Conservation (phyloP, 2,797 vertebrate species). For the Mormyrops boulengeri region DNA sequence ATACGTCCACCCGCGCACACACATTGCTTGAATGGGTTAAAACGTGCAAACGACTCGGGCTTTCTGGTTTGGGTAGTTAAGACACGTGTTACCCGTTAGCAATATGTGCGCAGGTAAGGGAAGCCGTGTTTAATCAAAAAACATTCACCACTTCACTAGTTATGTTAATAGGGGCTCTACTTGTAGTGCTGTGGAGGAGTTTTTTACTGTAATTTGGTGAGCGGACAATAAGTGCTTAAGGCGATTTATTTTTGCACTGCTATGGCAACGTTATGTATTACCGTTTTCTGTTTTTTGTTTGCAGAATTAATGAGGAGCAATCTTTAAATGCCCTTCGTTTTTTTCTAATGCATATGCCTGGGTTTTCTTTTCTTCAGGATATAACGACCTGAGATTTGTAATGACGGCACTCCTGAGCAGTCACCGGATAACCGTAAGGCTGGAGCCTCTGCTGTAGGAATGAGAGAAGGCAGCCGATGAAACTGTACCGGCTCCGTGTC, state of each 20-base stretch:
- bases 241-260: background rate
- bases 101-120: background rate
- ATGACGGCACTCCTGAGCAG: slow-evolving; percentile 40
- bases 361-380: slow-evolving; percentile 45
- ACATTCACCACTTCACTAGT: background rate
- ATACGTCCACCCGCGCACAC: background rate
- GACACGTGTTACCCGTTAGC: background rate
- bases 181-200: background rate
- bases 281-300: background rate
- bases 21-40: background rate
- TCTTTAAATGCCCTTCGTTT: background rate
- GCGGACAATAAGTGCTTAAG: background rate
- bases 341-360: background rate
- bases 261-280: background rate
- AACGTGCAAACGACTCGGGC: background rate
- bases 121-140: background rate
- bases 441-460: slow-evolving; percentile 42
- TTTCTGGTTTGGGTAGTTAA: background rate
- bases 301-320: background rate
- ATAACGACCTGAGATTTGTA: slow-evolving; percentile 42
- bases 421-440: slow-evolving; percentile 31
- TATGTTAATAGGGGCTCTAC: background rate
- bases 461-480: slow-evolving; percentile 55
- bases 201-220: background rate
- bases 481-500: slow-evolving; percentile 42